These are phyloP conservation scores for Archivesica marissinica DNA, from an alignment of 1,140 invertebrate genomes.

Conservation along the genomic window DNA sequence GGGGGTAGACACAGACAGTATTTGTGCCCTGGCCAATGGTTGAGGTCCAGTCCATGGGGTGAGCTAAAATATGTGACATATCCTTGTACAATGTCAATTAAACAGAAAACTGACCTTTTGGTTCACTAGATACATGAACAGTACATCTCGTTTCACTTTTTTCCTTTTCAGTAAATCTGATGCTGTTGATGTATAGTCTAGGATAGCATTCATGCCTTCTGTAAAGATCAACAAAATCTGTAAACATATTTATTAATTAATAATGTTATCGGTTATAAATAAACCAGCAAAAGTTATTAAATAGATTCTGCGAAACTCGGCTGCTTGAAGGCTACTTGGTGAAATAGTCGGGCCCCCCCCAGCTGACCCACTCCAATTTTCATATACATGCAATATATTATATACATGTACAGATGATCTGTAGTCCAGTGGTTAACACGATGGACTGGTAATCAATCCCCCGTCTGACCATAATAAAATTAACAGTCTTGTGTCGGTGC, in stretches of 20 bases:
- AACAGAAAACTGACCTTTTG: neutral
- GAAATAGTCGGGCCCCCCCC: too few species aligned
- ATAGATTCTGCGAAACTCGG: too few species aligned
- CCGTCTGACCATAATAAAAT: too few species aligned
- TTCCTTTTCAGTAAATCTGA: constrained; percentile 70
- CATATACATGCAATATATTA: too few species aligned
- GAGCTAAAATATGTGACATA: neutral
- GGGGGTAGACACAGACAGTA: neutral
- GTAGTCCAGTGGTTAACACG: too few species aligned
- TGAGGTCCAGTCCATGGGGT: neutral
- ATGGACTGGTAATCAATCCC: too few species aligned
- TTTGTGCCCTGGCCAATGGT: neutral
- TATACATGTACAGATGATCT: too few species aligned
- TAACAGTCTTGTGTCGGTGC: too few species aligned
- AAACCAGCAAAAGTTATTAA: too few species aligned
- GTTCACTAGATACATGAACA: constrained; percentile 72
- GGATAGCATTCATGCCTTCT: constrained; percentile 73
- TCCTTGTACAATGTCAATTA: too few species aligned
- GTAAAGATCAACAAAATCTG: constrained; percentile 51
- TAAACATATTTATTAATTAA: neutral
- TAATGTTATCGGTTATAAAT: neutral
- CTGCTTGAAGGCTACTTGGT: too few species aligned
- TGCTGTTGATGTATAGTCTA: constrained; percentile 68
- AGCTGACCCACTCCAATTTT: too few species aligned
- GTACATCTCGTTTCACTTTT: constrained; percentile 72